Evolutionary conservation across 2,797 vertebrate species (phyloP).

Genomic region (Catharus ustulatus): DNA sequence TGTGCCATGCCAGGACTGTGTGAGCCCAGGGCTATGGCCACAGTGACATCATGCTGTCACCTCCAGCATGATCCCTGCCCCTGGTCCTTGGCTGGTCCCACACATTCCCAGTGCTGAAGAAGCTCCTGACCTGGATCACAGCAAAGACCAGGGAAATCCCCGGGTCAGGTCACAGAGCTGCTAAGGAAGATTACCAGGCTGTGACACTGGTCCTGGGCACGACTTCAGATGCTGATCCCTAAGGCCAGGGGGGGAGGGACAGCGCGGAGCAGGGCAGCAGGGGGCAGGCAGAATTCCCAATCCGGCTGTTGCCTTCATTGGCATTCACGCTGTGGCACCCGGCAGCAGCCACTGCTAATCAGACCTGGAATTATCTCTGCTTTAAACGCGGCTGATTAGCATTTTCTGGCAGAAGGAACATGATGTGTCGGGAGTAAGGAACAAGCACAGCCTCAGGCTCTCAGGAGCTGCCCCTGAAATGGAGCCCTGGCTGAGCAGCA

Average conservation of each 20-base stretch:
- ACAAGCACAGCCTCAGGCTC: neutral
- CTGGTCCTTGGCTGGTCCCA: neutral
- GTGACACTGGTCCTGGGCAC: neutral
- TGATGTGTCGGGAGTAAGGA: neutral
- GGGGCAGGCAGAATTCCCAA: neutral
- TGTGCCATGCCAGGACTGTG: fast-evolving
- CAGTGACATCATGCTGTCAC: neutral
- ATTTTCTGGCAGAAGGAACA: constrained; percentile 41
- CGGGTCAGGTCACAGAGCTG: neutral
- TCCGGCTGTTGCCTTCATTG: neutral
- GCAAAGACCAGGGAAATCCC: neutral
- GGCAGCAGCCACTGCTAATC: constrained; percentile 48
- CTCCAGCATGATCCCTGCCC: neutral
- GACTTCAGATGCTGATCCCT: neutral
- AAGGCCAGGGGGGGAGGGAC: neutral
- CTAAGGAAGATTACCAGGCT: neutral
- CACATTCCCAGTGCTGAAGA: fast-evolving
- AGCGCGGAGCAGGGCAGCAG: neutral
- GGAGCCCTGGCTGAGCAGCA: neutral
- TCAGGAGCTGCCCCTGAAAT: neutral
- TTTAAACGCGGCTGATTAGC: constrained; percentile 53
- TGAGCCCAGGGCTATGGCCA: neutral
- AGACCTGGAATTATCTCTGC: constrained; percentile 56
- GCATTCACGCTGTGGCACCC: neutral
- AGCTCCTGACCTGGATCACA: neutral